phyloP scores from a whole-genome alignment of 2,797 vertebrate genomes.

The Hippoglossus hippoglossus region DNA sequence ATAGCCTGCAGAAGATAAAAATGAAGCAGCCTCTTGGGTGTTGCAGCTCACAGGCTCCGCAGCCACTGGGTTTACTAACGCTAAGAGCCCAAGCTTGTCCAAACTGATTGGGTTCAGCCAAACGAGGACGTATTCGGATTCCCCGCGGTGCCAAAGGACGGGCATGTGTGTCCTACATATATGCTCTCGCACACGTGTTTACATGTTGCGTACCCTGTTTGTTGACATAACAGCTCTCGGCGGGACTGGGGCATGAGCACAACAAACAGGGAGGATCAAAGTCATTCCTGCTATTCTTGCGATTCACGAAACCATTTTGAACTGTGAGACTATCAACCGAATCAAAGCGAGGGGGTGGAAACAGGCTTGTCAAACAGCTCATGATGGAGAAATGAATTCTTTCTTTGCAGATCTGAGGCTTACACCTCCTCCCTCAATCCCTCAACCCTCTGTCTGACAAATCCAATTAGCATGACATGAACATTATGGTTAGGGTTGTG shows the following conservation, averaged over 20 bases:
- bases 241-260: conserved; percentile 25
- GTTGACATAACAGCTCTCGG: conserved; percentile 42
- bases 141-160: conserved; percentile 35
- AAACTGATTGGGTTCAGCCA: conserved; percentile 41
- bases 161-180: conserved; percentile 43
- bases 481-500: conserved; percentile 42
- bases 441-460: conserved; percentile 62
- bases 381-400: conserved; percentile 48
- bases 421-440: conserved; percentile 53
- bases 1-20: conserved; percentile 48
- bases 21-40: conserved; percentile 40
- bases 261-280: conserved; percentile 53
- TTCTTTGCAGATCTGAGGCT: conserved; percentile 60
- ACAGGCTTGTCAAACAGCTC: conserved; percentile 31
- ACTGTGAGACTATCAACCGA: conserved; percentile 35
- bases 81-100: conserved; percentile 57
- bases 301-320: conserved; percentile 33
- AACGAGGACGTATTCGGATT: conserved; percentile 38
- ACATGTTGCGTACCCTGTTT: conserved; percentile 23
- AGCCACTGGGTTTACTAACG: conserved; percentile 26
- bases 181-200: conserved; percentile 33
- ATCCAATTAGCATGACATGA: conserved; percentile 69
- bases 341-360: conserved; percentile 40
- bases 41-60: conserved; percentile 42
- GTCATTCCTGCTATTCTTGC: conserved; percentile 31